Base-by-base conservation (phyloP, 2,113 vertebrate genomes). In the Myrmecophaga tridactyla region DNA sequence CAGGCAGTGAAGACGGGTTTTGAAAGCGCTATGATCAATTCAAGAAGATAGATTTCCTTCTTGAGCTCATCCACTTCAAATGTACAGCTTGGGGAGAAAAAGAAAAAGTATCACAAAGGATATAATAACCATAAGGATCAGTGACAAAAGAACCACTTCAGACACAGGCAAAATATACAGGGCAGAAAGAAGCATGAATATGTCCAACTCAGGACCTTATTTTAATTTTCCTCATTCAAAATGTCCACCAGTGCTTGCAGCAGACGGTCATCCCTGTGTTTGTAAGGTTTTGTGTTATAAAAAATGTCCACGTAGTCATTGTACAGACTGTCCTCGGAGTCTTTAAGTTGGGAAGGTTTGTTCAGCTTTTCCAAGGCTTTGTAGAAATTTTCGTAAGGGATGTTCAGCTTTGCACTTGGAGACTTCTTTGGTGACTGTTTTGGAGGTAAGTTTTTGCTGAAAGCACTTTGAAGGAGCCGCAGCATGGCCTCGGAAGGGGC, bases 261-360 rank as follows among this genome's bases (percentile, higher is more conserved):
- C 98, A 99, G 98, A 96, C 99, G 98, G 95, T 99, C 99, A 94
- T 99, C 99, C 97, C 99, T 98, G 98, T 99, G 99, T 96, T 99
- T 99, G 96, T 99, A 99, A 1, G 99, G 98, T 98, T 99, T 99
- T 85, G 96, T 97, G 90, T 98, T 99, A 97, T 99, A 99, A 98
- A 99, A 99, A 96, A 98, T 98, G 46, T 99, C 99, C 6, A 98
- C 98, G 43, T 99, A 99, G 98, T 99, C 99, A 82, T 98, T 99
- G 96, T 99, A 99, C 76, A 99, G 97, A 87, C 95, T 99, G 97
- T 99, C 98, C 85, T 99, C 99, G 0, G 98, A 97, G 96, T 98
- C 98, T 70, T 96, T 98, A 41, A 98, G 29, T 90, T 98, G 97
- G 13, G 98, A 97, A 70, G 98, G 98, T 97, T 99, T 98, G 98